These are phyloP conservation scores for Steatornis caripensis DNA, from an alignment of 2,113 vertebrate species.

Conservation along the genomic window DNA sequence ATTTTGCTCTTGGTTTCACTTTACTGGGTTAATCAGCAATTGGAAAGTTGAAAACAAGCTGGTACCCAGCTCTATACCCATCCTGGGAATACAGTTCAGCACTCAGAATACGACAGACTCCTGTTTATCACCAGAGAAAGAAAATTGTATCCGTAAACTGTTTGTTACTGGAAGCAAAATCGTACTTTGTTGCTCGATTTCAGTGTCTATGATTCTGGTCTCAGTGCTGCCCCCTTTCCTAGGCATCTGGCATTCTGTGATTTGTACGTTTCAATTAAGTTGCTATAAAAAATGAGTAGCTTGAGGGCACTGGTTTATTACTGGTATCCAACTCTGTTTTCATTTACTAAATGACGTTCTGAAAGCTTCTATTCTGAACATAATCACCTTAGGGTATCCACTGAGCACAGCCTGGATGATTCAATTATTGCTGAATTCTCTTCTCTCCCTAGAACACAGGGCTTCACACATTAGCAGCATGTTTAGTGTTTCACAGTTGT, in stretches of 20 bases:
- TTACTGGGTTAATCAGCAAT: background rate
- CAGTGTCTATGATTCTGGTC: background rate
- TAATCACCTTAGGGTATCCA: constrained; percentile 70
- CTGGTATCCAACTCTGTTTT: constrained; percentile 73
- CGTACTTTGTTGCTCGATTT: background rate
- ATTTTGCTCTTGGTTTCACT: background rate
- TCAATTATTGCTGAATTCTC: constrained; percentile 65
- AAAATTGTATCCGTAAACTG: constrained; percentile 33
- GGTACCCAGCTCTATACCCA: background rate
- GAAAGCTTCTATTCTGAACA: constrained; percentile 68
- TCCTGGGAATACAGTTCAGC: background rate
- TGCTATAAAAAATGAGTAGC: constrained; percentile 68
- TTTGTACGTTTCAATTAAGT: constrained; percentile 72
- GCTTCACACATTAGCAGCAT: constrained; percentile 22
- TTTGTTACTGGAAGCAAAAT: constrained; percentile 54
- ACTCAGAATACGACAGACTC: background rate
- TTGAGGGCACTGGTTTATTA: constrained; percentile 69
- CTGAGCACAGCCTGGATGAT: constrained; percentile 55
- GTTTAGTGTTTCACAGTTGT: constrained; percentile 21
- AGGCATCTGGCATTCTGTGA: constrained; percentile 31
- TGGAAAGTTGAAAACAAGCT: background rate
- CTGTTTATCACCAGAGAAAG: constrained; percentile 14
- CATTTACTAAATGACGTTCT: constrained; percentile 72
- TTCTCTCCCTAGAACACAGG: constrained; percentile 30
- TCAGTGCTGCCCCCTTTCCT: constrained; percentile 40